These are phyloP conservation scores for Dipodomys merriami DNA, from an alignment of 2,113 vertebrate genomes.

Conservation along the genomic window DNA sequence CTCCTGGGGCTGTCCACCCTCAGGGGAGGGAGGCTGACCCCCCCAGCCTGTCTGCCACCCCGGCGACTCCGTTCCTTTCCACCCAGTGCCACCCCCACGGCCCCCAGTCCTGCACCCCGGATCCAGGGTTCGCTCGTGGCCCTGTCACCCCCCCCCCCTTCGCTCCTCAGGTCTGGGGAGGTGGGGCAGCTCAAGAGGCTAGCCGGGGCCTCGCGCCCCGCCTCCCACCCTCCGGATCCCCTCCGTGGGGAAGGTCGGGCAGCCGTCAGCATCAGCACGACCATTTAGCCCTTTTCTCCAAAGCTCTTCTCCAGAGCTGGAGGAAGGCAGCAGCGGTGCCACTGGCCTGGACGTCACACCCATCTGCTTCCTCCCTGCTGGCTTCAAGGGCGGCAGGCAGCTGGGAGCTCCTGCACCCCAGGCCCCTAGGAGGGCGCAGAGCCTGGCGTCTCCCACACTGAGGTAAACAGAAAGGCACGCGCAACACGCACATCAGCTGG, in stretches of 20 bases:
- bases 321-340: not conserved
- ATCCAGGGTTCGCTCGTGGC: not conserved
- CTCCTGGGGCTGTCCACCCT: not conserved
- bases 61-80: not conserved
- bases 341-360: conserved; percentile 24
- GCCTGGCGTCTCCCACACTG: not conserved
- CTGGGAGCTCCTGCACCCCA: not conserved
- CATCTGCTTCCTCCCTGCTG: not conserved
- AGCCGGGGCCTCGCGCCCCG: not conserved
- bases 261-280: not conserved
- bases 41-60: not conserved
- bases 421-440: conserved; percentile 5
- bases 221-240: not conserved
- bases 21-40: not conserved
- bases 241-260: not conserved
- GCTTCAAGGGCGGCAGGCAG: not conserved
- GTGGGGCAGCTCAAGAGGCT: not conserved
- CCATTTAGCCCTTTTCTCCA: not conserved
- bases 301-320: too few species aligned
- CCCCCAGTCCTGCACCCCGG: too few species aligned
- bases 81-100: not conserved
- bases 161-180: not conserved
- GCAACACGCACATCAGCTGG: conserved; percentile 78
- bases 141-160: too few species aligned
- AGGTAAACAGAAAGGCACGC: conserved; percentile 88